Evolutionary conservation across 2,888 invertebrate species (phyloP).

Genomic region (Drosophila ezoana): DNA sequence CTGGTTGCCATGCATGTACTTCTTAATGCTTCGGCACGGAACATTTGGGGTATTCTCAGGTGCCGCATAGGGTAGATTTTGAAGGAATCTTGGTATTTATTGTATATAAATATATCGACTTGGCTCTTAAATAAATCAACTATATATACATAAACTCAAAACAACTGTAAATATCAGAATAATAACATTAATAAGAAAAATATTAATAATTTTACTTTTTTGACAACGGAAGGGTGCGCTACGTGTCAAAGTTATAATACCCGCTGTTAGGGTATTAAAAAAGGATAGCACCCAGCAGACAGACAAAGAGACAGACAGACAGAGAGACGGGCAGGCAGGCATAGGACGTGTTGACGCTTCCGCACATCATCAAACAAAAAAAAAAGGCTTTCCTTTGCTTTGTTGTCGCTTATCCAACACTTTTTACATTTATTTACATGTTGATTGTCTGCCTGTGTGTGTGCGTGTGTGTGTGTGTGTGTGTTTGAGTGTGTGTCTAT

Average conservation of each 20-base stretch:
- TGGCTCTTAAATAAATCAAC: too few relatives aligned
- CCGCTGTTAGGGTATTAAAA: neutral
- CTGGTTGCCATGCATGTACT: too few relatives aligned
- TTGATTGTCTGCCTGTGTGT: constrained; percentile 37
- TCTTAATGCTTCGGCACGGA: too few relatives aligned
- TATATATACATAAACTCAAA: too few relatives aligned
- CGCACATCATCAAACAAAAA: constrained; percentile 64
- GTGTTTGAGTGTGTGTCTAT: constrained; percentile 52
- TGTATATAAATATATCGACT: too few relatives aligned
- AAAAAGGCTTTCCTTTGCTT: constrained; percentile 59
- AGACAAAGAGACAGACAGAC: constrained; percentile 9
- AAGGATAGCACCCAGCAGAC: constrained; percentile 14
- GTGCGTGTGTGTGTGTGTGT: constrained; percentile 1
- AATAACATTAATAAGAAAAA: too few relatives aligned
- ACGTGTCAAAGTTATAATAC: neutral
- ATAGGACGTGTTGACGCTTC: constrained; percentile 71
- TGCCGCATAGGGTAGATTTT: too few relatives aligned
- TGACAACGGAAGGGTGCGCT: too few relatives aligned
- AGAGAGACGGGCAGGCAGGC: constrained; percentile 19
- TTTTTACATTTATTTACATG: constrained; percentile 81
- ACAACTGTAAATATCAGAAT: too few relatives aligned
- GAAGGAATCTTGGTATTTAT: too few relatives aligned
- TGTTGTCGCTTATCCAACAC: constrained; percentile 52
- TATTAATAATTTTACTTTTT: too few relatives aligned
- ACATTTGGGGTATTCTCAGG: too few relatives aligned